phyloP scores from a whole-genome alignment of 2,113 vertebrate species.

The Bambusicola thoracicus region DNA sequence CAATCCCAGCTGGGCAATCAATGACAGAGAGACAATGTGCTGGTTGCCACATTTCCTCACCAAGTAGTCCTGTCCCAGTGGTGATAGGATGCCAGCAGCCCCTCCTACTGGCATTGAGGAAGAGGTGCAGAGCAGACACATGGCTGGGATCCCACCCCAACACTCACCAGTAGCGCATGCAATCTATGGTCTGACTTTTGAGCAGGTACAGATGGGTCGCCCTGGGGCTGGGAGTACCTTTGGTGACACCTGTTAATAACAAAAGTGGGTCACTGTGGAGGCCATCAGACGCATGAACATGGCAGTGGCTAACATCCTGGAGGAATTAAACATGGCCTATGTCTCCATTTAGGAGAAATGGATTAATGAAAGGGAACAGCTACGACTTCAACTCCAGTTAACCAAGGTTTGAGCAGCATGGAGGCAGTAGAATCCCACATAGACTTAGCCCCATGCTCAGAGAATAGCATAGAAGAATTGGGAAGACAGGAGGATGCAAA shows the following conservation, averaged over 20 bases:
- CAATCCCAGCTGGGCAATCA: neutral
- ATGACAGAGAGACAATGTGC: neutral
- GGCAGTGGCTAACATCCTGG: too few species aligned
- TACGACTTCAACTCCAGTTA: neutral
- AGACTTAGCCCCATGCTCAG: neutral
- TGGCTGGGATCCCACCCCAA: neutral
- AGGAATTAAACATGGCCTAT: neutral
- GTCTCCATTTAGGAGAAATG: too few species aligned
- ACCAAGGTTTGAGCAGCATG: neutral
- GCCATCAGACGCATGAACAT: neutral
- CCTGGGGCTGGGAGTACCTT: too few species aligned
- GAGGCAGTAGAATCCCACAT: neutral
- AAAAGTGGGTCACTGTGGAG: neutral
- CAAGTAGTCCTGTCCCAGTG: neutral
- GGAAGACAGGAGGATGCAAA: neutral
- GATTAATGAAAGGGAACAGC: neutral
- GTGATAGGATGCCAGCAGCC: neutral
- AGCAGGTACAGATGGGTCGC: neutral
- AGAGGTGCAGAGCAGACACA: neutral
- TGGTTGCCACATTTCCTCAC: neutral
- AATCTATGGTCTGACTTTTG: neutral
- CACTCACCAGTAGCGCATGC: too few species aligned
- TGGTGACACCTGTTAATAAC: neutral
- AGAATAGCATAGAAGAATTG: neutral
- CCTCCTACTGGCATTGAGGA: neutral